Base-by-base conservation (phyloP, 2,113 vertebrate genomes). In the Colaptes auratus region DNA sequence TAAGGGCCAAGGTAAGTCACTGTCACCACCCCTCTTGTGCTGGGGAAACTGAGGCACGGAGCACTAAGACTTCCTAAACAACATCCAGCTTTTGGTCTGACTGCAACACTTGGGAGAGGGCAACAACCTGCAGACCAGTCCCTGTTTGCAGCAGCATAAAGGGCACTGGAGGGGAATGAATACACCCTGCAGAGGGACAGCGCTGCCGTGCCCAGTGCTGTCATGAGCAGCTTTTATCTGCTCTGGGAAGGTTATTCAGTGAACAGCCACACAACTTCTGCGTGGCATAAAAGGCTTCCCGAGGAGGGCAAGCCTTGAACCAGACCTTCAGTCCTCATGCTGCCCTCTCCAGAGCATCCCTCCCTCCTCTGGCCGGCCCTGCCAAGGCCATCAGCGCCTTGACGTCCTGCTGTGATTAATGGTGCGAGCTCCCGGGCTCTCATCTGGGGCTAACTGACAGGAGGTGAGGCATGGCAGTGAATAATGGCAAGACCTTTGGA, bases 401-500 rank as follows among this genome's bases (percentile, higher is more conserved):
- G 73, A 35, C 59, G 20, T 7, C 8, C 19, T 1, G 2, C 91
- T 27, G 89, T 56, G 86, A 91, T 69, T 44, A 64, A 92, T 73
- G 15, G 48, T 33, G n/a, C 2, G 0, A 21, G 88, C 72, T 82
- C 72, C 63, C 44, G 11, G 61, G 52, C 67, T 58, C 77, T 67
- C 53, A 9, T 15, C 42, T 35, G 78, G 59, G 55, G 55, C 67
- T 71, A 52, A 78, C 61, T 82, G 94, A 58, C 81, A 61, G 84
- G 77, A 70, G 76, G 63, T 79, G 94, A 89, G 71, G 67, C 81
- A n/a, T 48, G 82, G 25, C 89, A 76, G 59, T 64, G 92, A 87
- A 76, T 63, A 79, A 83, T 50, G 55, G 77, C 86, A 50, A 58
- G 82, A 87, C 92, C 86, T 93, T 89, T 89, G 92, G 60, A 93